These are phyloP conservation scores for Coluber constrictor DNA, from an alignment of 2,797 vertebrate species.

Conservation along the genomic window DNA sequence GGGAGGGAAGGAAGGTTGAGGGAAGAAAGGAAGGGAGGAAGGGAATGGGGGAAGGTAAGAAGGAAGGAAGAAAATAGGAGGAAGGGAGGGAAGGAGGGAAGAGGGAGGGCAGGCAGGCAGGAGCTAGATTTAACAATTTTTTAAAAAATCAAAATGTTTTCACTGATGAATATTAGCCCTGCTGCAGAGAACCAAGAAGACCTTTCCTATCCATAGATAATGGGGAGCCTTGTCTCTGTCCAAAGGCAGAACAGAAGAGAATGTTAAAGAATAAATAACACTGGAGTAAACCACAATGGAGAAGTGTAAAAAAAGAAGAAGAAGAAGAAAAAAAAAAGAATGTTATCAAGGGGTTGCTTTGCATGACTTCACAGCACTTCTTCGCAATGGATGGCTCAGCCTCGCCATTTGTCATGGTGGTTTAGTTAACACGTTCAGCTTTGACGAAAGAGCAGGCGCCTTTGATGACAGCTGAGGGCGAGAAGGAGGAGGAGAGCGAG, in stretches of 20 bases:
- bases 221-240: background rate
- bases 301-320: background rate
- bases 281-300: background rate
- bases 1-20: too few species aligned
- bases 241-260: background rate
- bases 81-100: too few species aligned
- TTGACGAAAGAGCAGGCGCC: constrained; percentile 53
- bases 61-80: too few species aligned
- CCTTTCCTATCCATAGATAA: background rate
- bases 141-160: background rate
- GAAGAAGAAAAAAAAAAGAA: background rate
- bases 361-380: constrained; percentile 52
- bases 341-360: constrained; percentile 38
- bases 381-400: constrained; percentile 50
- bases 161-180: background rate
- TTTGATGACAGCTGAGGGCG: background rate
- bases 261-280: background rate
- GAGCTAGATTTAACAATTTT: background rate
- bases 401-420: constrained; percentile 47
- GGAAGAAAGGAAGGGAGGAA: fast-evolving
- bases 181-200: background rate
- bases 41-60: too few species aligned
- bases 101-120: too few species aligned
- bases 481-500: background rate
- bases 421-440: constrained; percentile 54